Base-by-base conservation (phyloP, 2,797 vertebrate species). In the Thaleichthys pacificus region DNA sequence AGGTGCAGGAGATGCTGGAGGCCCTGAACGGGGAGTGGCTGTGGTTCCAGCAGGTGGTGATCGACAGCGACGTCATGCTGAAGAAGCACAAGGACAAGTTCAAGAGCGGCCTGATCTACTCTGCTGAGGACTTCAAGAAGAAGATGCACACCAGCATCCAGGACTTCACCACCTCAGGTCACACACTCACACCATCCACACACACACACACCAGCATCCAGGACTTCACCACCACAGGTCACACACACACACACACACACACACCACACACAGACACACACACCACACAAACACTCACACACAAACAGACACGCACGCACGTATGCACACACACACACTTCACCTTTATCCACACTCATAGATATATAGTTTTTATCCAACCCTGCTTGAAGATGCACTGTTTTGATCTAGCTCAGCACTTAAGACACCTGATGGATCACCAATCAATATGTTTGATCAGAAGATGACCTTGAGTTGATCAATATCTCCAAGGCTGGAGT, bases 51-150 rank as follows among this genome's bases (percentile, higher is more conserved):
- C 92, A 94, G 82, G 90, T 91, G 26, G 62, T 97, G 73, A 78
- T 92, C 58, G 95, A 96, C 81, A 92, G 94, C 17, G 89, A 94
- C 4, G 64, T 79, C 47, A 91, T 90, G 88, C 89, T 96, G 69
- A 92, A 93, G 77, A 93, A 89, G 22, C 79, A 93, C 79, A 96
- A 95, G 77, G 94, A 96, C 38, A 94, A 89, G 66, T 96, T 97
- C 85, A 95, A 92, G 88, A 93, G 85, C 0, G 69, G 84, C 68
- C 89, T 96, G 1, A 77, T 95, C 35, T 76, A 88, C 69, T 93
- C 93, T 0, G 89, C 93, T 0, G 94, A 95, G 15, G 94, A 96
- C 70, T 91, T 97, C 74, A 95, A 93, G 77, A 95, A 91, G 81
- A 96, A 94, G 77, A 89, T 91, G 15, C 88, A 92, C 58, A 72